Conservation (phyloP, 2,888 invertebrate species). For the Mythimna loreyi region DNA sequence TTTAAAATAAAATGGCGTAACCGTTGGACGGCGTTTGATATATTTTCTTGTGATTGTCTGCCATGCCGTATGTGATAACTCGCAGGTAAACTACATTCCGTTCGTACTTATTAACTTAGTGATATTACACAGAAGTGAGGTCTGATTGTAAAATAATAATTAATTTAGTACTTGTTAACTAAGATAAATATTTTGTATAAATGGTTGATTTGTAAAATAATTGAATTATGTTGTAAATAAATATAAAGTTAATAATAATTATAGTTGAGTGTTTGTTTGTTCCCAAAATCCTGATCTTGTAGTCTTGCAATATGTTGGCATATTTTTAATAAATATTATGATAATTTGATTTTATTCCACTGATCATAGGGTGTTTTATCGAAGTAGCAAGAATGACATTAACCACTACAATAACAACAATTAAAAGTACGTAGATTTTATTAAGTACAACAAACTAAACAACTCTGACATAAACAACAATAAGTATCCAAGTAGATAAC, state of each 20-base stretch:
- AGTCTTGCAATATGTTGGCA: too few species aligned
- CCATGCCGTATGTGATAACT: constrained; percentile 88
- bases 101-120: constrained; percentile 82
- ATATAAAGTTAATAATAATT: constrained; percentile 87
- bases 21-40: constrained; percentile 58
- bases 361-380: neutral
- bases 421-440: constrained; percentile 43
- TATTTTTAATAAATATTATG: neutral
- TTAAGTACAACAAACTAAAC: constrained; percentile 56
- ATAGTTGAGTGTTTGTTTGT: constrained; percentile 59
- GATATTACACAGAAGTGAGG: constrained; percentile 82
- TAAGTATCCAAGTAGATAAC: constrained; percentile 7
- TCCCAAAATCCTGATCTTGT: neutral
- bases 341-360: neutral
- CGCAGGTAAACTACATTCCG: constrained; percentile 81
- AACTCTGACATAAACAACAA: constrained; percentile 30
- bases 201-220: constrained; percentile 89
- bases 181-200: constrained; percentile 90
- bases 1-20: constrained; percentile 55
- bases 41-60: constrained; percentile 77
- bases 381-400: neutral
- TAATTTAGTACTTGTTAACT: constrained; percentile 87
- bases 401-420: neutral
- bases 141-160: constrained; percentile 89
- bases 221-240: constrained; percentile 90